Percentiles rank a stretch among this genome's conserved stretches.
Evolutionary conservation across 2,797 vertebrate genomes (phyloP).

Genomic region (Lacerta viridis): DNA sequence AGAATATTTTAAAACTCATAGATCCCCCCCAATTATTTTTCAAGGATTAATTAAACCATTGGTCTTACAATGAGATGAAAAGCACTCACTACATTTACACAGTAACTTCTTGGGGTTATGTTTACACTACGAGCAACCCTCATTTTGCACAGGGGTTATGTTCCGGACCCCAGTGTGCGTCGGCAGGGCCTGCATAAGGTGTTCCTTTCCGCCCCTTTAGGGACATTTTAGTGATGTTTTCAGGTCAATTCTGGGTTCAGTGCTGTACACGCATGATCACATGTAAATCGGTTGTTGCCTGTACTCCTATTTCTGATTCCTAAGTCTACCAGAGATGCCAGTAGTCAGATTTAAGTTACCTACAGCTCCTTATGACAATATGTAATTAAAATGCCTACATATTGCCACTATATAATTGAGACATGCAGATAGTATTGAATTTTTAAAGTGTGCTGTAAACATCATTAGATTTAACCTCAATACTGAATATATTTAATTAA

Average conservation of each 20-base stretch:
- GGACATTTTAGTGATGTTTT: too few species aligned
- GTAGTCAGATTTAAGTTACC: neutral
- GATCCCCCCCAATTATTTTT: neutral
- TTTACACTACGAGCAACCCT: neutral
- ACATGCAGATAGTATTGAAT: neutral
- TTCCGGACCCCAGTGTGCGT: too few species aligned
- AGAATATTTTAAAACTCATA: neutral
- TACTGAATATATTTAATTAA: slow-evolving; percentile 14
- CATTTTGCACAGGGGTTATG: too few species aligned
- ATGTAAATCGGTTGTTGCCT: too few species aligned
- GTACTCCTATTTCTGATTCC: neutral
- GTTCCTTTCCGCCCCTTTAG: too few species aligned
- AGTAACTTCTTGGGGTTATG: neutral
- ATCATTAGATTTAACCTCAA: slow-evolving; percentile 18
- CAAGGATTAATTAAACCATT: neutral
- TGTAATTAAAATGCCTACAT: slow-evolving; percentile 9
- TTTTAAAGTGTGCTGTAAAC: neutral
- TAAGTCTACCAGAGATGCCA: neutral
- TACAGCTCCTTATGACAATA: neutral
- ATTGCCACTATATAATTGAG: slow-evolving; percentile 9
- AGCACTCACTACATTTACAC: neutral
- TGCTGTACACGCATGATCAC: too few species aligned
- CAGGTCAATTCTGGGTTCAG: too few species aligned
- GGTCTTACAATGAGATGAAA: neutral
- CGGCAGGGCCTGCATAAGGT: too few species aligned